Evolutionary conservation across 2,888 invertebrate species (phyloP).

Genomic region (Nomada fabriciana): DNA sequence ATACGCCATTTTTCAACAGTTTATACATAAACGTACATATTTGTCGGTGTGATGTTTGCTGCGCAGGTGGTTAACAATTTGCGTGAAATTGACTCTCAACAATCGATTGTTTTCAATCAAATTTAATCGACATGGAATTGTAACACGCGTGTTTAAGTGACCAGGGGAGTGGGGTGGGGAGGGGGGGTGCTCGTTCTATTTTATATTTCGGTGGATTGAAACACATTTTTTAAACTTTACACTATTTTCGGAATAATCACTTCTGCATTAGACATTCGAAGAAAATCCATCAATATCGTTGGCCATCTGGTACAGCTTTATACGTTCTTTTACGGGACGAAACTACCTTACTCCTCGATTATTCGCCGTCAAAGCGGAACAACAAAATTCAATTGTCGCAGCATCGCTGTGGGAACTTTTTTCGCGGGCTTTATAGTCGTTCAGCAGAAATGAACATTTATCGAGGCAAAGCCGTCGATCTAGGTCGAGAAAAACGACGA

Average conservation of each 20-base stretch:
- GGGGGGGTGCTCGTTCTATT: too few species aligned
- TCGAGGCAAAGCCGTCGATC: slow-evolving; percentile 43
- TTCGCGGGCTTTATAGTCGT: slow-evolving; percentile 21
- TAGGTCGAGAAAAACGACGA: slow-evolving; percentile 38
- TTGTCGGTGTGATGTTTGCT: too few species aligned
- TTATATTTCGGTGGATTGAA: too few species aligned
- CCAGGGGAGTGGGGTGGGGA: too few species aligned
- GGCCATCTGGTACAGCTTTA: neutral
- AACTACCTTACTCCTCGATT: slow-evolving; percentile 2
- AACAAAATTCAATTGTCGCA: slow-evolving; percentile 26
- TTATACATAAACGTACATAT: too few species aligned
- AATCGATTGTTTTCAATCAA: too few species aligned
- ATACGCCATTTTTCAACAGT: too few species aligned
- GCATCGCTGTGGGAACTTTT: neutral
- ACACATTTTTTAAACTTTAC: too few species aligned
- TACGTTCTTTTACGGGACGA: neutral
- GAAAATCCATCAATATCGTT: neutral
- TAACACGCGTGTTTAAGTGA: too few species aligned
- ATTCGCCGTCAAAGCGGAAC: slow-evolving; percentile 4
- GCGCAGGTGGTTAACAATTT: too few species aligned
- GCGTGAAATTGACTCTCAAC: too few species aligned
- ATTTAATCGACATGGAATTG: too few species aligned
- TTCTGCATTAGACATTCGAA: neutral
- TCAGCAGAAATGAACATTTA: slow-evolving; percentile 37
- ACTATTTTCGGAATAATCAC: neutral